These are phyloP conservation scores for Margarornis squamiger DNA, from an alignment of 2,797 vertebrate species.

Conservation along the genomic window DNA sequence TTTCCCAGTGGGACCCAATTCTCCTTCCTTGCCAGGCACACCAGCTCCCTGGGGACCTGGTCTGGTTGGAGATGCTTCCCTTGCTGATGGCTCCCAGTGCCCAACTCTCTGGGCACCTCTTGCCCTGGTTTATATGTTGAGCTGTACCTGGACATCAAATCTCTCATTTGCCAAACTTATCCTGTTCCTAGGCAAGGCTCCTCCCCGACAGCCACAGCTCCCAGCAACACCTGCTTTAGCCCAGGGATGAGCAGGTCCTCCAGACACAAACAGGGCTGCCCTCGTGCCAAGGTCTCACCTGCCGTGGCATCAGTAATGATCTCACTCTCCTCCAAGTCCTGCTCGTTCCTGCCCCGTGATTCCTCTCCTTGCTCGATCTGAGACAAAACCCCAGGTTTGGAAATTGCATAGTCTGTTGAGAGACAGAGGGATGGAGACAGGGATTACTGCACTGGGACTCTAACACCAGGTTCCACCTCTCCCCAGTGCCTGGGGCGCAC, in stretches of 20 bases:
- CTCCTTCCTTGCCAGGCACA: background rate
- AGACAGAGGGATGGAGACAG: background rate
- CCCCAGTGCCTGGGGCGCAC: fast-evolving
- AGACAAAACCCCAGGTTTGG: slow-evolving; percentile 78
- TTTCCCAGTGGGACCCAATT: fast-evolving
- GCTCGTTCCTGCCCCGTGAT: slow-evolving; percentile 55
- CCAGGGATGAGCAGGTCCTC: background rate
- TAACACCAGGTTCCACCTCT: fast-evolving
- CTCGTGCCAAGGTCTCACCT: slow-evolving; percentile 32
- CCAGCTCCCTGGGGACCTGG: background rate
- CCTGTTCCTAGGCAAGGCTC: background rate
- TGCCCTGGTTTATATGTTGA: background rate
- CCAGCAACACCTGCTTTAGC: background rate
- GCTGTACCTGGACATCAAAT: background rate
- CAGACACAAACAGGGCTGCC: background rate
- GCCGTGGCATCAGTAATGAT: slow-evolving; percentile 72
- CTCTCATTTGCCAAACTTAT: background rate
- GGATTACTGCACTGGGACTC: background rate
- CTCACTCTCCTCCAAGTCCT: slow-evolving; percentile 76
- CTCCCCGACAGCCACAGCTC: background rate
- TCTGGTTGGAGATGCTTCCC: background rate
- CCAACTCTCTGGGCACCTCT: background rate
- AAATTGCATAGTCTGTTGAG: slow-evolving; percentile 79
- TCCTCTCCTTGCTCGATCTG: slow-evolving; percentile 75
- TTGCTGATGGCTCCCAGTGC: background rate